Evolutionary conservation across 2,797 vertebrate genomes (phyloP), one percentile per base, ranked within the genome.

Genomic region (Garrulus glandarius): DNA sequence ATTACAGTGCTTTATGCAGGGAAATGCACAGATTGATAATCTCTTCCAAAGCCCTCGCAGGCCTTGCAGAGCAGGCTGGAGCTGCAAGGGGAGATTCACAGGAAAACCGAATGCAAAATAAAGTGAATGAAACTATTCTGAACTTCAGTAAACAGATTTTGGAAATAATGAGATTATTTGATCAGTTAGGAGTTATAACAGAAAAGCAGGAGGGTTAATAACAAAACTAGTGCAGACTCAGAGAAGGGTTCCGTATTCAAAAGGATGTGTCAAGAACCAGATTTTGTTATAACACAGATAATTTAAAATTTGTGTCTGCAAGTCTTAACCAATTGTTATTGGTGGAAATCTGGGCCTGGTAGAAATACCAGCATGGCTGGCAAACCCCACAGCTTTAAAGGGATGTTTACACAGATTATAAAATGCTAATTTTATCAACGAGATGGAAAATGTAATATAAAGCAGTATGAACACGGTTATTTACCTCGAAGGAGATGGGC

Each of bases 371-470:
- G 43, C 44, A 55, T 29, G 29, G n/a, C 29, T 77, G 43, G 44
- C 32, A 89, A 91, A 56, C 1, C 37, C 61, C 16, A 15, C 65
- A 41, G 56, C 5, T 78, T 86, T 91, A 67, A 63, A 60, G 21
- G 41, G 53, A 41, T 91, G 57, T 75, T 95, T 95, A 59, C 74
- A 21, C n/a, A 75, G 77, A 81, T 92, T 67, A 44, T 41, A 37
- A 74, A 11, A 84, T 64, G 57, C 23, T 93, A 84, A 95, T 92
- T 95, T 84, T 93, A 87, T 91, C 81, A 92, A 30, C 9, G 17
- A 69, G 69, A 89, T 89, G 39, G 84, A 87, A 94, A 95, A 89
- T 76, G 63, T 82, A 78, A 89, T 89, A 61, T 63, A 72, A 91
- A 84, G 3, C 84, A 79, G 34, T 81, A 70, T 36, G 60, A 91